phyloP scores from a whole-genome alignment of 2,797 vertebrate species.

The Alcedo atthis region DNA sequence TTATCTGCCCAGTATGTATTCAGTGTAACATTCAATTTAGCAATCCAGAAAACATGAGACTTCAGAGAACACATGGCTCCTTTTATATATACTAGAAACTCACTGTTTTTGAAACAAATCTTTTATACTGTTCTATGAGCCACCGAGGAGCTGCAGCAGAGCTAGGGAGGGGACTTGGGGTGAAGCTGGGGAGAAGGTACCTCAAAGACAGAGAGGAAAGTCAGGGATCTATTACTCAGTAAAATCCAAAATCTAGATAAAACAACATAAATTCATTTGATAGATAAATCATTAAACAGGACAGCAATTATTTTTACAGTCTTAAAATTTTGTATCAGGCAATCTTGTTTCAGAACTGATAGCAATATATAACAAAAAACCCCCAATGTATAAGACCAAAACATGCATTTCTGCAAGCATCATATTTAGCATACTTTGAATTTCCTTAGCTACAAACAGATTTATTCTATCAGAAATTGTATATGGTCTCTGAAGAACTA shows the following conservation, averaged over 20 bases:
- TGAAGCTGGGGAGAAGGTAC: neutral
- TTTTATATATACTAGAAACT: neutral
- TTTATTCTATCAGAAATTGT: slow-evolving; percentile 68
- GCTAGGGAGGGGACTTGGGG: neutral
- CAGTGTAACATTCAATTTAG: neutral
- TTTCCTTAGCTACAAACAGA: slow-evolving; percentile 61
- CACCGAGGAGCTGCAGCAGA: neutral
- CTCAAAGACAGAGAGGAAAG: neutral
- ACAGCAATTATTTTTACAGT: neutral
- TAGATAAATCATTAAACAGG: neutral
- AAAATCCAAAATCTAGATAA: neutral
- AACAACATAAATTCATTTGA: neutral
- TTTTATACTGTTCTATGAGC: neutral
- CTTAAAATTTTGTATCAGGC: neutral
- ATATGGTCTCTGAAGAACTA: slow-evolving; percentile 64
- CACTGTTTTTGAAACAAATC: neutral
- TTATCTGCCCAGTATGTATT: neutral
- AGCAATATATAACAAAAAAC: neutral
- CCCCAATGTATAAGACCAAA: neutral
- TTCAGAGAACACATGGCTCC: neutral
- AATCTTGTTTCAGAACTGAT: neutral
- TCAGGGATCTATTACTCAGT: neutral
- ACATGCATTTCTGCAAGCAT: slow-evolving; percentile 15
- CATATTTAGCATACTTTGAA: slow-evolving; percentile 47
- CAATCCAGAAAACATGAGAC: neutral